Evolutionary conservation across 37 sponge, comb jelly and placozoan species (phyloP).

Genomic region (Cliona cf. orientalis): DNA sequence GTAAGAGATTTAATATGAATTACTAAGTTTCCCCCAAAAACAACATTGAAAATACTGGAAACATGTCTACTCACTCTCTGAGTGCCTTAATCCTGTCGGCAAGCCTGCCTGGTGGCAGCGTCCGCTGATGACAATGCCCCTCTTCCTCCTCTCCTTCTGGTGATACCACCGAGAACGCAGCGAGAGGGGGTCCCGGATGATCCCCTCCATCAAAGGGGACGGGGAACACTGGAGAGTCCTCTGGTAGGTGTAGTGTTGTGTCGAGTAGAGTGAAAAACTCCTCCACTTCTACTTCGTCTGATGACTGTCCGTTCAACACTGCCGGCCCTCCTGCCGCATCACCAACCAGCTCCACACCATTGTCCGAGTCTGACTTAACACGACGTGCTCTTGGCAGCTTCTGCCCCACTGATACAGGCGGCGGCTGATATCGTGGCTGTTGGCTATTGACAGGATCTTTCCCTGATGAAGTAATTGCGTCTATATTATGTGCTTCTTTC

Average conservation of each 20-base stretch:
- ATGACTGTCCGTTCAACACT: no score
- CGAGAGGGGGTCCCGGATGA: background rate
- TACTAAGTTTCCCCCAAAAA: no score
- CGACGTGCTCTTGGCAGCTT: no score
- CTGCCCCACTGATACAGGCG: no score
- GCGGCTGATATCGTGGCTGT: no score
- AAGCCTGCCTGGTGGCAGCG: constrained; percentile 22
- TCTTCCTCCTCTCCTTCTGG: background rate
- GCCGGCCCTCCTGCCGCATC: no score
- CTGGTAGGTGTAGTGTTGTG: constrained; percentile 52
- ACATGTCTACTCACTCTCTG: constrained; percentile 10
- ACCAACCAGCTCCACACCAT: no score
- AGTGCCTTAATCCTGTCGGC: constrained; percentile 13
- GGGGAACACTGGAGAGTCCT: constrained; percentile 3
- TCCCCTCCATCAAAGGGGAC: background rate
- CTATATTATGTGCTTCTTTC: no score
- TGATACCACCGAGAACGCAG: background rate
- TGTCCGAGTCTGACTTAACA: no score
- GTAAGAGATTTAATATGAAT: no score
- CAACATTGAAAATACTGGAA: background rate
- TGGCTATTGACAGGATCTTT: no score
- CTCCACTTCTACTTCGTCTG: constrained; percentile 37
- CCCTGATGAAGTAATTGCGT: no score
- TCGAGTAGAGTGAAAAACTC: constrained; percentile 45
- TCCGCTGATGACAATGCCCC: background rate